Evolutionary conservation across 1,140 invertebrate genomes (phyloP).

Genomic region (Nilaparvata lugens): DNA sequence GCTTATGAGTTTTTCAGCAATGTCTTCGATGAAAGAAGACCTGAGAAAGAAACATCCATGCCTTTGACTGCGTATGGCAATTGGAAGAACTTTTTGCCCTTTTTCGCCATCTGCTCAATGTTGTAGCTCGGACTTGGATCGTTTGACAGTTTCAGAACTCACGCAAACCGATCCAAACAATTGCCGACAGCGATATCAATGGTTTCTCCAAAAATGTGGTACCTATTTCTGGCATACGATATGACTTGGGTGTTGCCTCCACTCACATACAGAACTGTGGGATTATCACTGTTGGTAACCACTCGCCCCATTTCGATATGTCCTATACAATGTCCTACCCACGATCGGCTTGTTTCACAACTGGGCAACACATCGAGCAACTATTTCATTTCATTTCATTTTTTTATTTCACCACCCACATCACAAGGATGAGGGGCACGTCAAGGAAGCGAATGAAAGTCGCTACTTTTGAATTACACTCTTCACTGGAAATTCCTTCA

Average conservation of each 20-base stretch:
- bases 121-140: constrained; percentile 99
- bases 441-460: too few species aligned
- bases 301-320: constrained; percentile 97
- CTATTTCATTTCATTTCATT: too few species aligned
- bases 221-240: constrained; percentile 81
- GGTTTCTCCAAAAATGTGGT: constrained; percentile 99
- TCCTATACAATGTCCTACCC: constrained; percentile 95
- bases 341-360: constrained; percentile 94
- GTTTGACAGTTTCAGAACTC: constrained; percentile 92
- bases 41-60: constrained; percentile 99
- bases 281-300: constrained; percentile 90
- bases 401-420: too few species aligned
- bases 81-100: constrained; percentile 74
- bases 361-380: constrained; percentile 88
- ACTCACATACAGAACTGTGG: constrained; percentile 96
- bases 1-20: constrained; percentile 39
- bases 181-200: constrained; percentile 99
- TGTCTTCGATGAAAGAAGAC: constrained; percentile 90
- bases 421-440: too few species aligned
- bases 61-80: constrained; percentile 93
- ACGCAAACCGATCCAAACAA: constrained; percentile 95
- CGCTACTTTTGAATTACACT: too few species aligned
- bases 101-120: constrained; percentile 96
- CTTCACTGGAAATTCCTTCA: too few species aligned
- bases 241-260: constrained; percentile 99